phyloP scores from a whole-genome alignment of 2,113 vertebrate genomes.

The Monarcha castaneiventris region DNA sequence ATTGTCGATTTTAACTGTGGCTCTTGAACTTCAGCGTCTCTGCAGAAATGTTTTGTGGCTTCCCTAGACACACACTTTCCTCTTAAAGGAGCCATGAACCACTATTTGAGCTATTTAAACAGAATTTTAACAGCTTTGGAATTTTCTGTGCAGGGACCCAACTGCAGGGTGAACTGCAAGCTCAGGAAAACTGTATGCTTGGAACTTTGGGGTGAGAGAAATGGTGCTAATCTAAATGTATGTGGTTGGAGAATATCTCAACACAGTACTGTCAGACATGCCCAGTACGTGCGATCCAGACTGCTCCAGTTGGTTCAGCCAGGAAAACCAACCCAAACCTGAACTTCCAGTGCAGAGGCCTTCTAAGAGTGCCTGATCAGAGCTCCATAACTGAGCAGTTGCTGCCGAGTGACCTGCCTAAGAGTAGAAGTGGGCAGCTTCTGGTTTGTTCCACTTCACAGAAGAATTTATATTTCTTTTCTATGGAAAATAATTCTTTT shows the following conservation, averaged over 20 bases:
- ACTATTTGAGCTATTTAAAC: not conserved
- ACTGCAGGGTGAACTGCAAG: not conserved
- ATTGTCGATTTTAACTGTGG: not conserved
- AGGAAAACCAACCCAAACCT: not conserved
- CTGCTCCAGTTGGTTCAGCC: not conserved
- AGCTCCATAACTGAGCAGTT: rapidly evolving
- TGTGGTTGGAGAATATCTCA: not conserved
- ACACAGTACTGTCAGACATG: rapidly evolving
- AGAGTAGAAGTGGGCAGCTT: not conserved
- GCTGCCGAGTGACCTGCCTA: rapidly evolving
- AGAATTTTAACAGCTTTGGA: not conserved
- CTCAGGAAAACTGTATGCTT: not conserved
- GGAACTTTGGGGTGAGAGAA: not conserved
- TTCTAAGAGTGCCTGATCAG: not conserved
- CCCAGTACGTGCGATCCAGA: not conserved
- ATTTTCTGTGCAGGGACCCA: not conserved
- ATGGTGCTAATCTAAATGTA: not conserved
- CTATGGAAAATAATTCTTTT: not conserved
- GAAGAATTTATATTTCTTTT: not conserved
- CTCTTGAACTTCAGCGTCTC: not conserved
- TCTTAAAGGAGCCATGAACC: not conserved
- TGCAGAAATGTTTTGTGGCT: not conserved
- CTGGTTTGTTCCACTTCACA: not conserved
- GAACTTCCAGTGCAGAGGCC: not conserved
- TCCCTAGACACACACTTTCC: rapidly evolving